Percentiles rank a stretch among this genome's conserved stretches.
phyloP scores from a whole-genome alignment of 2,888 invertebrate genomes.

The Drosophila pullipes region DNA sequence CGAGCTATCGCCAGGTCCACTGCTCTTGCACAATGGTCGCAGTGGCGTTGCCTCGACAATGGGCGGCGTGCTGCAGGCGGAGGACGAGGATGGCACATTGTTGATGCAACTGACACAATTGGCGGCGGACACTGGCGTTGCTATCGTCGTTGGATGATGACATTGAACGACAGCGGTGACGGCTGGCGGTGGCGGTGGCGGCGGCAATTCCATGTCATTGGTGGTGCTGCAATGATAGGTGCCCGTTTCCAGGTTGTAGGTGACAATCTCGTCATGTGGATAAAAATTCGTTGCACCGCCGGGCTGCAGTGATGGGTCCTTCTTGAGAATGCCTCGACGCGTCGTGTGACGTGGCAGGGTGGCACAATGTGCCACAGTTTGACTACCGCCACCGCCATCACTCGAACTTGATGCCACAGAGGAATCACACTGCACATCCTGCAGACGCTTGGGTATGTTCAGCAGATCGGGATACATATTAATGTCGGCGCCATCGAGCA shows the following conservation, averaged over 20 bases:
- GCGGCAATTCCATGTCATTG: conserved; percentile 74
- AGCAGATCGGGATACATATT: conserved; percentile 93
- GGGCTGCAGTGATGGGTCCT: conserved; percentile 82
- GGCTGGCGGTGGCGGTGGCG: conserved; percentile 80
- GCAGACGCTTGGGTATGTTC: conserved; percentile 88
- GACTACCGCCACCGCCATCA: conserved; percentile 58
- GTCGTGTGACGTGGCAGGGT: conserved; percentile 86
- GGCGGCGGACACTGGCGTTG: conserved; percentile 59
- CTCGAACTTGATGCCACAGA: conserved; percentile 41
- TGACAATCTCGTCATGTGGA: conserved; percentile 85
- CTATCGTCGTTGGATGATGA: conserved; percentile 65
- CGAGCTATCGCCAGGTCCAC: conserved; percentile 55
- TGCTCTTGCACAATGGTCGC: conserved; percentile 59
- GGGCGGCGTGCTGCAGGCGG: conserved; percentile 79
- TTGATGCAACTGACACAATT: conserved; percentile 77
- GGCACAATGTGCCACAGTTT: conserved; percentile 82
- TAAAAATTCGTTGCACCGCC: conserved; percentile 80
- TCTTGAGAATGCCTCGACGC: conserved; percentile 85
- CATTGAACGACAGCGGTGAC: conserved; percentile 76
- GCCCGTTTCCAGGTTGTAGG: conserved; percentile 85
- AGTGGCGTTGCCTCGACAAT: conserved; percentile 75
- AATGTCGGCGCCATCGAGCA: conserved; percentile 87
- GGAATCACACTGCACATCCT: conserved; percentile 71
- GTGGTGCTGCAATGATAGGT: conserved; percentile 50
- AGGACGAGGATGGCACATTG: conserved; percentile 58